Evolutionary conservation across 2,797 vertebrate species (phyloP).

Genomic region (Esox lucius): DNA sequence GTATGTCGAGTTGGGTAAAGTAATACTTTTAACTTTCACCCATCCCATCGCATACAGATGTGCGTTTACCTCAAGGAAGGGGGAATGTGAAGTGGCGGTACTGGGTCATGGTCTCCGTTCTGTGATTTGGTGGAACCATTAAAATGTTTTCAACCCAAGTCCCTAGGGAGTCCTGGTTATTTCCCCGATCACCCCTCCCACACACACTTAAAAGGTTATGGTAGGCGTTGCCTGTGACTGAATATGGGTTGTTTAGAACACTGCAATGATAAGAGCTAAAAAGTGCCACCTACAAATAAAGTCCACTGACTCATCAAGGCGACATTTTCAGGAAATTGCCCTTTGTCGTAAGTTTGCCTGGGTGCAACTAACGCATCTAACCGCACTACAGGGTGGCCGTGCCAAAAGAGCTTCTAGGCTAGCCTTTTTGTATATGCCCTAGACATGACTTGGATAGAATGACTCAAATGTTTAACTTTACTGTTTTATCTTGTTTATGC

Average conservation of each 20-base stretch:
- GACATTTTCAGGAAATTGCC: not conserved
- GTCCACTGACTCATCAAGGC: not conserved
- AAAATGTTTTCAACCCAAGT: constrained; percentile 6
- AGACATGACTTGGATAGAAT: not conserved
- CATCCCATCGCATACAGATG: not conserved
- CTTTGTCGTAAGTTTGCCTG: not conserved
- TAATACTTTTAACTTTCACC: not conserved
- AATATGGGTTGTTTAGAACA: not conserved
- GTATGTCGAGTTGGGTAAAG: not conserved
- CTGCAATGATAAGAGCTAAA: not conserved
- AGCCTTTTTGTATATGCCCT: not conserved
- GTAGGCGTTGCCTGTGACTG: not conserved
- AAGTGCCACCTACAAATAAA: not conserved
- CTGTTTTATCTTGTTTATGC: not conserved
- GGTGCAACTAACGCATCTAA: not conserved
- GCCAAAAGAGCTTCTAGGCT: constrained; percentile 1
- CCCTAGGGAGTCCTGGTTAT: not conserved
- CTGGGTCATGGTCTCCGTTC: not conserved
- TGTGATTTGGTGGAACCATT: not conserved
- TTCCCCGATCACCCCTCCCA: not conserved
- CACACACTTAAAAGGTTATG: no score
- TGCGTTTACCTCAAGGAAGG: not conserved
- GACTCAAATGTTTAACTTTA: no score
- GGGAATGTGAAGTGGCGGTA: no score
- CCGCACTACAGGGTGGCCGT: not conserved